Evolutionary conservation across 1,140 invertebrate species (phyloP).

Genomic region (Drosophila grimshawi): DNA sequence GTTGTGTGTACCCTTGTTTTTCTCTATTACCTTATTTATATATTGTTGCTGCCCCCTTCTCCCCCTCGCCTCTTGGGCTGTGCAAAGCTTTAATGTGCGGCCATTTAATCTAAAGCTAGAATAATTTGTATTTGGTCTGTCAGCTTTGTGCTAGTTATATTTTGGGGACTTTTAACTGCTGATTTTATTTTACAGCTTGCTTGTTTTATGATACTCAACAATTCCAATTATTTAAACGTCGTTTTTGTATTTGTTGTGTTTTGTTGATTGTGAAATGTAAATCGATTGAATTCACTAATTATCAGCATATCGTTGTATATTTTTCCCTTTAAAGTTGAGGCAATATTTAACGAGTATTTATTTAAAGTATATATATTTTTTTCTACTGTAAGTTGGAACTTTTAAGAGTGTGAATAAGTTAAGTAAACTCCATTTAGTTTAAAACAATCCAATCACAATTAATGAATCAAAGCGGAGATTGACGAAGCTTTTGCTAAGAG

Average conservation of each 20-base stretch:
- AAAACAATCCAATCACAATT: neutral
- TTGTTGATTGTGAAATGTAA: neutral
- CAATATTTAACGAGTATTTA: no score
- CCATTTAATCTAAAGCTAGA: conserved; percentile 45
- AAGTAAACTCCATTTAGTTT: no score
- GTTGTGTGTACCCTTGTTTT: neutral
- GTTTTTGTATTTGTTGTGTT: neutral
- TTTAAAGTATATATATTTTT: no score
- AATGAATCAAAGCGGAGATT: conserved; percentile 6
- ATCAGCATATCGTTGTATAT: no score
- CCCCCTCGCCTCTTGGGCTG: neutral
- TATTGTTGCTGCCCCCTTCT: conserved; percentile 8
- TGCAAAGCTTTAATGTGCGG: conserved; percentile 40
- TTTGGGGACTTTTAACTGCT: conserved; percentile 25
- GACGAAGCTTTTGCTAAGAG: conserved; percentile 4
- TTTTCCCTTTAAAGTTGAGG: no score
- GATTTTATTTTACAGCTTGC: conserved; percentile 10
- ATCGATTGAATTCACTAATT: no score
- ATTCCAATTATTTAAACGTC: neutral
- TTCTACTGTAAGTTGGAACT: no score
- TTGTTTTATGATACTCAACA: neutral
- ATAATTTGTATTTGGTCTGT: conserved; percentile 32
- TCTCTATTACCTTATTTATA: conserved; percentile 37
- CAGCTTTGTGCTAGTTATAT: neutral
- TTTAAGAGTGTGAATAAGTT: no score